These are phyloP conservation scores for Drymodes brunneopygia DNA, from an alignment of 2,113 vertebrate species.

Conservation along the genomic window DNA sequence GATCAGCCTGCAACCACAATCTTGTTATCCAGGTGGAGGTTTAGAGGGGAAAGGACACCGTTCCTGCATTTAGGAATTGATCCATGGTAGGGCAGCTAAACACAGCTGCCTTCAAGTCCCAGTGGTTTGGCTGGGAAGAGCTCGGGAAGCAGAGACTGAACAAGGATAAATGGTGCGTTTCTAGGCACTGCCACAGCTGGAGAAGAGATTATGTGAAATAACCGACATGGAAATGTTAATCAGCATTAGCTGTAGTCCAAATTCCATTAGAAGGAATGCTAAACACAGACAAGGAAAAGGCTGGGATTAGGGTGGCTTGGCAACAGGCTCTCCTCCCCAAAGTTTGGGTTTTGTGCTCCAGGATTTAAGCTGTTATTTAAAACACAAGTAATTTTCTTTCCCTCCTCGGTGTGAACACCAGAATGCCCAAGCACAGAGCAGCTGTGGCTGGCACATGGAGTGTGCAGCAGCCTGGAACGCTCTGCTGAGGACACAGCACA, in stretches of 20 bases:
- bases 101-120: neutral
- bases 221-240: neutral
- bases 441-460: fast-evolving
- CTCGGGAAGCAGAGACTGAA: neutral
- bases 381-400: neutral
- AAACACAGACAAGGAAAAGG: neutral
- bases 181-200: neutral
- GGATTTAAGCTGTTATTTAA: neutral
- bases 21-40: neutral
- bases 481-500: neutral
- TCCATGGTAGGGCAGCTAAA: neutral
- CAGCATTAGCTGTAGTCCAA: neutral
- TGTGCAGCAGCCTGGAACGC: neutral
- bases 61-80: neutral
- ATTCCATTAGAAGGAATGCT: neutral
- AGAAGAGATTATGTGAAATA: neutral
- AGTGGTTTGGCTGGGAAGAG: neutral
- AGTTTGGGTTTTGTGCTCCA: neutral
- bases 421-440: neutral
- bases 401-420: fast-evolving
- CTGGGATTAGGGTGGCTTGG: neutral
- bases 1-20: neutral
- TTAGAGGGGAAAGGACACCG: neutral
- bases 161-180: neutral
- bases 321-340: neutral